Percentiles rank a stretch among this genome's conserved stretches.
These are phyloP conservation scores for Sepioteuthis lessoniana DNA, from an alignment of 2,888 invertebrate species.

Conservation along the genomic window DNA sequence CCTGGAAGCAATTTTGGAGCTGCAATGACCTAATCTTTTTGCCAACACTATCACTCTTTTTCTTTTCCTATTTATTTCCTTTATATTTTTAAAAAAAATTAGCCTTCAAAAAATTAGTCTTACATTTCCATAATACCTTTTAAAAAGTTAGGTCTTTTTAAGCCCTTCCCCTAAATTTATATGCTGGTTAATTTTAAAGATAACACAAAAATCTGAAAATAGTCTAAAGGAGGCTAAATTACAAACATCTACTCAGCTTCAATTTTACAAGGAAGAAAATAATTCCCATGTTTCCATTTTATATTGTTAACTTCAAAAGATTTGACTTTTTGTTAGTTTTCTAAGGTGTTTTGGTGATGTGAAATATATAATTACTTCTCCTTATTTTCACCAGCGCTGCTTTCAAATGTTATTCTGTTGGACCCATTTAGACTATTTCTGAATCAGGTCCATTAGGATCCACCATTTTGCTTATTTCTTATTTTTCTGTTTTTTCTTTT, in stretches of 20 bases:
- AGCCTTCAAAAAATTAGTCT: neutral
- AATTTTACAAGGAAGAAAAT: no score
- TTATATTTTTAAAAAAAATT: neutral
- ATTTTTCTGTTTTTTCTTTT: neutral
- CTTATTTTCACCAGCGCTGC: neutral
- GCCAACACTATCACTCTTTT: neutral
- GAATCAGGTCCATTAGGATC: neutral
- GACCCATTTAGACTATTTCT: neutral
- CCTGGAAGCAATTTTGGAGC: conserved; percentile 35
- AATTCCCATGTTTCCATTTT: no score
- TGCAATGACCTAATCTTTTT: conserved; percentile 39
- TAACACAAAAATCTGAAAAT: no score
- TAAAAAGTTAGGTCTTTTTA: neutral
- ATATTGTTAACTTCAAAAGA: no score
- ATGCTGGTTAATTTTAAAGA: no score
- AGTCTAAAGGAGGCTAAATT: no score
- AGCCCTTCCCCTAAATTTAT: no score
- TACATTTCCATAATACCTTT: neutral
- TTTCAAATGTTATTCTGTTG: neutral
- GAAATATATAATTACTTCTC: no score
- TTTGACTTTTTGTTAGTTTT: no score
- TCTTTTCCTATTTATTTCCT: neutral
- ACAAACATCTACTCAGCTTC: no score
- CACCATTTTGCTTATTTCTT: neutral
- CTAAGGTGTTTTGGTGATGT: no score